A percentile compares a stretch with the other conserved stretches of the same genome.
phyloP scores from a whole-genome alignment of 2,888 invertebrate genomes.

The Eupelmus urozonus region DNA sequence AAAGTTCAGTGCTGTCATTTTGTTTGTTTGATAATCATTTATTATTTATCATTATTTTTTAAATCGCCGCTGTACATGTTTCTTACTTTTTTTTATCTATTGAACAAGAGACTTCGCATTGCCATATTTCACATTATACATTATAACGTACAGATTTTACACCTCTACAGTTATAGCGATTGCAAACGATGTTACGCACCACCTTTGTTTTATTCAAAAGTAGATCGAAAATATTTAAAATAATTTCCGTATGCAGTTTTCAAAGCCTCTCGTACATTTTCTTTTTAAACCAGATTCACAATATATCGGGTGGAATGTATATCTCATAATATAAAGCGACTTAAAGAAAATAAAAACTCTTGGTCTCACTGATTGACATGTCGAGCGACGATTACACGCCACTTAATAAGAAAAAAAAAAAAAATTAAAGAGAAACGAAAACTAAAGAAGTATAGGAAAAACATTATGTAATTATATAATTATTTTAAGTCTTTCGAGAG shows the following conservation, averaged over 20 bases:
- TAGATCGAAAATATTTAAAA: slow-evolving; percentile 36
- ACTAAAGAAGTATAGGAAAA: slow-evolving; percentile 53
- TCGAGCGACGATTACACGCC: slow-evolving; percentile 57
- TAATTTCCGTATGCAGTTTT: slow-evolving; percentile 22
- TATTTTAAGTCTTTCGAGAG: slow-evolving; percentile 46
- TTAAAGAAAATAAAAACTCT: slow-evolving; percentile 53
- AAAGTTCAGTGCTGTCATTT: slow-evolving; percentile 51
- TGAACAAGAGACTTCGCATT: slow-evolving; percentile 54
- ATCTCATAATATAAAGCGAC: slow-evolving; percentile 52
- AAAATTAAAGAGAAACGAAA: slow-evolving; percentile 53
- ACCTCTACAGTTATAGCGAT: slow-evolving; percentile 18
- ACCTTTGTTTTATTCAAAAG: slow-evolving; percentile 12
- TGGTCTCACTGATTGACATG: slow-evolving; percentile 55
- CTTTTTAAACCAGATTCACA: slow-evolving; percentile 51
- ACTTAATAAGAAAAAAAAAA: slow-evolving; percentile 50
- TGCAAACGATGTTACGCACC: slow-evolving; percentile 22
- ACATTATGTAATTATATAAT: slow-evolving; percentile 41
- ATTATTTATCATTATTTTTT: slow-evolving; percentile 50
- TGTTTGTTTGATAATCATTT: slow-evolving; percentile 57
- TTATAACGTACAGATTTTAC: slow-evolving; percentile 42
- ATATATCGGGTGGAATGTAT: slow-evolving; percentile 58
- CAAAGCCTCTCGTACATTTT: slow-evolving; percentile 52
- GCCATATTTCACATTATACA: slow-evolving; percentile 49
- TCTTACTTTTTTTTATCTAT: slow-evolving; percentile 41
- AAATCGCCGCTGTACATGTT: slow-evolving; percentile 61